Evolutionary conservation across 2,797 vertebrate genomes (phyloP), one percentile per base, ranked within the genome.

Genomic region (Xenopus petersii): DNA sequence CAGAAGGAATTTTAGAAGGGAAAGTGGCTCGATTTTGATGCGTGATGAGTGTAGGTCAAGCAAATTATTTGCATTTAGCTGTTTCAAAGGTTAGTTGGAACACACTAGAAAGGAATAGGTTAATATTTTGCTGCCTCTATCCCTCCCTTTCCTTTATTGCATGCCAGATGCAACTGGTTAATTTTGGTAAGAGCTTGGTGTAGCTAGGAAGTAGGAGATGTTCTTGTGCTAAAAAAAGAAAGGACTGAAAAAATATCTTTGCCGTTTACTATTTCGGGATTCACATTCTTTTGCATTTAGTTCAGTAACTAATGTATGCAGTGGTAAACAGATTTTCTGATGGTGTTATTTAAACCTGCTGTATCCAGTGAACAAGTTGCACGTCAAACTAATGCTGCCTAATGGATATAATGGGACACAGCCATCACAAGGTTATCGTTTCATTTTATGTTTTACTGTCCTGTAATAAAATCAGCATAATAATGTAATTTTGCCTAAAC

Each of bases 241-340:
- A 80, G 79, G 75, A 83, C 84, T 86, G 26, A 75, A 81, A 80
- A 83, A 78, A 82, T 72, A 82, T 80, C 84, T 85, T 81, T 81
- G 80, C 82, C 82, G 83, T 85, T 83, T 81, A 85, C 82, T 80
- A 69, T 51, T 12, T 51, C 12, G 9, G 49, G 6, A 51, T 0
- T 51, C 12, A 9, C 15, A 51, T 51, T 42, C 6, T 42, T 42
- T 42, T 42, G 36, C 36, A 42, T 42, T 42, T 42, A 42, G 36
- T 42, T 42, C 36, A 42, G 36, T 5, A 42, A 42, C 36, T 5
- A 42, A 42, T 42, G 36, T 42, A 42, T 42, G 36, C 36, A 5
- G 36, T 42, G 36, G 4, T 42, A 6, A 42, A 42, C 36, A 42
- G 36, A 42, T 42, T 42, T 6, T 42, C 4, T 42, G 36, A 42